phyloP scores from a whole-genome alignment of 2,113 vertebrate genomes.

The Petromus typicus region DNA sequence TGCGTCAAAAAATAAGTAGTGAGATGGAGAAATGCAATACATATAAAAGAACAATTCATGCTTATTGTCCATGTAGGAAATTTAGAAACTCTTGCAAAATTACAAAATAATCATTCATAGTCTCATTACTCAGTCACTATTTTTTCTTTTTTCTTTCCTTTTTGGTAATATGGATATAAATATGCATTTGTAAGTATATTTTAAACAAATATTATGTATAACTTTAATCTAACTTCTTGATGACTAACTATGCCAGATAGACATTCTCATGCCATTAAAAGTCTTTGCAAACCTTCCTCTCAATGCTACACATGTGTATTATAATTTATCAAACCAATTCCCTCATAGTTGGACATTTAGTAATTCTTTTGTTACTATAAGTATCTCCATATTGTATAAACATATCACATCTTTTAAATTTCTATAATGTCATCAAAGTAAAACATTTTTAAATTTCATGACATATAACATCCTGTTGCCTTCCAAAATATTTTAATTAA shows the following conservation, averaged over 20 bases:
- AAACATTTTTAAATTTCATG: neutral
- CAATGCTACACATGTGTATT: neutral
- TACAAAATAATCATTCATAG: neutral
- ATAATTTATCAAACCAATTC: slow-evolving; percentile 49
- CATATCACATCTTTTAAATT: neutral
- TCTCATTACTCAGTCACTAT: neutral
- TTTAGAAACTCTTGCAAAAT: neutral
- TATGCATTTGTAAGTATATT: neutral
- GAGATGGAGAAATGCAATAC: neutral
- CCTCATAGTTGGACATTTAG: neutral
- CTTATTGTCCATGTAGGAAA: neutral
- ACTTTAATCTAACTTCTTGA: slow-evolving; percentile 32
- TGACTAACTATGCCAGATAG: neutral
- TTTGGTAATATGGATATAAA: neutral
- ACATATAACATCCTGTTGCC: neutral
- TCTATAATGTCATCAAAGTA: slow-evolving; percentile 41
- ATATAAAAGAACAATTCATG: neutral
- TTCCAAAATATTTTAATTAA: neutral
- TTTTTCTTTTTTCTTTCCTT: neutral
- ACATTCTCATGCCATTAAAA: slow-evolving; percentile 8
- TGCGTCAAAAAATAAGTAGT: neutral
- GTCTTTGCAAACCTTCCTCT: slow-evolving; percentile 44
- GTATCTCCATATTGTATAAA: neutral
- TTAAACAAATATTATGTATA: slow-evolving; percentile 5
- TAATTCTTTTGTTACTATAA: slow-evolving; percentile 31